Percentiles rank a stretch among this genome's conserved stretches.
These are phyloP conservation scores for Scaptomyza cyrtandrae DNA, from an alignment of 2,888 invertebrate species.

Conservation along the genomic window DNA sequence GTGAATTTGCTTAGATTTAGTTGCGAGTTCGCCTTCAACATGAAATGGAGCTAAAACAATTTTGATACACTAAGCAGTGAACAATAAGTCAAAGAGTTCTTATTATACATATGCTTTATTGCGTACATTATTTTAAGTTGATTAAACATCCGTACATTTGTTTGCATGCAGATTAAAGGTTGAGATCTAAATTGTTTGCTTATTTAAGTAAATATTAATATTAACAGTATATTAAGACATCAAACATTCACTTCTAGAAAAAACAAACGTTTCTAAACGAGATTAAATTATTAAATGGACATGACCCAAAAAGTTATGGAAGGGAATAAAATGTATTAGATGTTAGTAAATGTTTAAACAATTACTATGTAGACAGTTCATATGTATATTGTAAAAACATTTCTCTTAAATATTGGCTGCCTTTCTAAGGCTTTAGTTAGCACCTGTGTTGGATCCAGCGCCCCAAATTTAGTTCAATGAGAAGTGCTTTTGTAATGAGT, in stretches of 20 bases:
- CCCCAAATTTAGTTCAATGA: conserved; percentile 36
- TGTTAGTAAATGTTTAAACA: too few species aligned
- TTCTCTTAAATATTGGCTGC: not conserved
- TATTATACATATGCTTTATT: too few species aligned
- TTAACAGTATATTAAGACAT: too few species aligned
- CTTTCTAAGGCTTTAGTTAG: conserved; percentile 5
- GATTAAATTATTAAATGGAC: not conserved
- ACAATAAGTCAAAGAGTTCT: too few species aligned
- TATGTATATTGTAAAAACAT: not conserved
- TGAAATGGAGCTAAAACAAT: not conserved
- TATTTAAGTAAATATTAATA: too few species aligned
- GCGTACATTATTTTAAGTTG: too few species aligned
- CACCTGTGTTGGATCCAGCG: conserved; percentile 7
- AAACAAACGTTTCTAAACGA: not conserved
- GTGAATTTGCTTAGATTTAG: not conserved
- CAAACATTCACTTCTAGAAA: too few species aligned
- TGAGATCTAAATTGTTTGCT: too few species aligned
- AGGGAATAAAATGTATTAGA: not conserved
- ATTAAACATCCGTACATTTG: too few species aligned
- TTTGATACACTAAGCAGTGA: not conserved
- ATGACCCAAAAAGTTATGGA: not conserved
- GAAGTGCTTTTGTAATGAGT: conserved; percentile 69
- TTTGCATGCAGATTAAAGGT: too few species aligned
- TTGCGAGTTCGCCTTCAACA: not conserved
- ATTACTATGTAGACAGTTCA: too few species aligned